Evolutionary conservation across 2,113 vertebrate genomes (phyloP), one percentile per base, ranked within the genome.

Genomic region (Tenrec ecaudatus): DNA sequence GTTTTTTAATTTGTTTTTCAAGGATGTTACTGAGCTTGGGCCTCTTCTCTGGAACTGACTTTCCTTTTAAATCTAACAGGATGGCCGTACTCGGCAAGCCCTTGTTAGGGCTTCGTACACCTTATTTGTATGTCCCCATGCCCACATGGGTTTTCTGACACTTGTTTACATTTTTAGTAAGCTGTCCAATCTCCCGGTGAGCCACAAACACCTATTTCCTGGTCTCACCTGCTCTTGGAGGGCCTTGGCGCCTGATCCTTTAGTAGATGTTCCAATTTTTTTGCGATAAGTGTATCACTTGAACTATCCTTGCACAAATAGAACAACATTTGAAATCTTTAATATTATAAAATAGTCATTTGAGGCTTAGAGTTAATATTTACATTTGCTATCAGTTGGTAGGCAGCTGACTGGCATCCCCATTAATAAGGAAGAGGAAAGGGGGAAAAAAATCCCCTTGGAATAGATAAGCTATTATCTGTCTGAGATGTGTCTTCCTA

Each of bases 301-400:
- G 3, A 3, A n/a, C 38, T 90, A 88, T 12, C 58, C 19, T 19
- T 87, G 23, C 85, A 77, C 43, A 88, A 89, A 38, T 68, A 81
- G 31, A 86, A 79, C 33, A 94, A 17, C n/a, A 71, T 84, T 73
- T 47, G 75, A 81, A 86, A 85, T 87, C 29, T 60, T 53, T 19
- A 53, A 53, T 53, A 14, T 53, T 53, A 53, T 53, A 53, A 53
- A 53, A 53, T 12, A 86, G 38, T 84, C 60, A 62, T 62, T 62
- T 62, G 22, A 77, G 83, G 86, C 36, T 86, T 77, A 68, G 77
- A 89, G 40, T 57, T 94, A 81, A 64, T 90, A n/a, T 75, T 93
- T 95, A 91, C 58, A 64, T 40, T 91, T 90, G 20, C 88, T 20
- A 40, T 91, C 69, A 82, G 31, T 60, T 36, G 86, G 38, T n/a